Base-by-base conservation (phyloP, 2,888 invertebrate genomes). In the Bibio marci region DNA sequence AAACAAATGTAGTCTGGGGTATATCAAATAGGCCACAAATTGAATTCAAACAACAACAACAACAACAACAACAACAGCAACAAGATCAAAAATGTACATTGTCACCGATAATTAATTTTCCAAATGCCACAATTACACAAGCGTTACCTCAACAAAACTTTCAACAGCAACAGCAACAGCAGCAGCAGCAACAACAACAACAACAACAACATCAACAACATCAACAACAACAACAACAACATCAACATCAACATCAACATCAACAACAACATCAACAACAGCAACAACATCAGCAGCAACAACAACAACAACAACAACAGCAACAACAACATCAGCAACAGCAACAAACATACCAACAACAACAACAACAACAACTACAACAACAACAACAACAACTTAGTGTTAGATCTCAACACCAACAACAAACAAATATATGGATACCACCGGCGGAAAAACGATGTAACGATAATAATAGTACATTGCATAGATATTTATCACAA, bases 1-100 rank as follows among this genome's bases (percentile, higher is more conserved):
- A 50, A 49, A 52, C 49, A 17, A 17, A 14, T 47, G 48, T 49
- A 46, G 48, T 50, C 48, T 52, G 50, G 50, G 50, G 50, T 47
- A 51, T 5, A 11, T 17, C 44, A 37, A 40, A 39, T 40, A 41
- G 43, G 26, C 18, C 26, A 15, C 30, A 30, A 12, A 30, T 11
- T 19, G 15, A 27, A 7, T 11, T 22, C 26, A 44, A 45, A 17
- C 41, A 41, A 18, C 32, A 41, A 33, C 35, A 43, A 42, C 39
- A 39, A 44, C 41, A 40, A 40, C 41, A 17, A 38, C 50, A 50
- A 35, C 45, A 41, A 26, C 53, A 52, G 22, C 47, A 44, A 25
- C 38, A 35, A 30, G 3, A 15, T 6, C 11, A 51, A 57, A 42
- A 52, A 42, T 15, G 41, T 56, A 37, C 56, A 57, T 37, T 46